Percentiles rank a stretch among this genome's conserved stretches.
phyloP scores from a whole-genome alignment of 2,888 invertebrate genomes.

The Coelinius sp. region DNA sequence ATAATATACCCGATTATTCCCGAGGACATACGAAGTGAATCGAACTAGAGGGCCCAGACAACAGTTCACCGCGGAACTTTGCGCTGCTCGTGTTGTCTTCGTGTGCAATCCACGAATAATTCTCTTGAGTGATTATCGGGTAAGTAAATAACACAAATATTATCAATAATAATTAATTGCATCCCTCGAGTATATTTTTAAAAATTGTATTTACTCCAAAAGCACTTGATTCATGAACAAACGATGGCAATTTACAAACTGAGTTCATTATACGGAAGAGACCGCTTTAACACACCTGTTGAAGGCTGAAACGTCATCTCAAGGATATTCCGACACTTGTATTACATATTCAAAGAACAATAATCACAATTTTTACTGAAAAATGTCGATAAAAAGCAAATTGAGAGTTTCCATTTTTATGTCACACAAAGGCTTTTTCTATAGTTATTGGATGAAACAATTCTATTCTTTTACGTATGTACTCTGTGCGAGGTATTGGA shows the following conservation, averaged over 20 bases:
- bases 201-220: background rate
- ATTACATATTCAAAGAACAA: background rate
- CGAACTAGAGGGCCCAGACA: conserved; percentile 2
- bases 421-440: background rate
- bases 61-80: conserved; percentile 11
- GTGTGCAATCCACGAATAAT: background rate
- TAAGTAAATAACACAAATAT: background rate
- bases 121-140: background rate
- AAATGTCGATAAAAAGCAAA: background rate
- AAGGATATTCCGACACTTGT: background rate
- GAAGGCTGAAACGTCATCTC: conserved; percentile 7
- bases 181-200: background rate
- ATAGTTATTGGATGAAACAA: background rate
- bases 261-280: background rate
- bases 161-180: background rate
- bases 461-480: background rate
- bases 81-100: background rate
- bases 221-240: background rate
- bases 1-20: background rate
- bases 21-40: background rate
- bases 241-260: background rate
- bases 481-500: background rate
- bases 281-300: background rate
- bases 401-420: background rate
- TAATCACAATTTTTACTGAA: background rate